Evolutionary conservation across 35 echinoderm and acorn worm genomes (phyloP), one percentile per base, ranked within the genome.

Genomic region (Ophiothrix spiculata): DNA sequence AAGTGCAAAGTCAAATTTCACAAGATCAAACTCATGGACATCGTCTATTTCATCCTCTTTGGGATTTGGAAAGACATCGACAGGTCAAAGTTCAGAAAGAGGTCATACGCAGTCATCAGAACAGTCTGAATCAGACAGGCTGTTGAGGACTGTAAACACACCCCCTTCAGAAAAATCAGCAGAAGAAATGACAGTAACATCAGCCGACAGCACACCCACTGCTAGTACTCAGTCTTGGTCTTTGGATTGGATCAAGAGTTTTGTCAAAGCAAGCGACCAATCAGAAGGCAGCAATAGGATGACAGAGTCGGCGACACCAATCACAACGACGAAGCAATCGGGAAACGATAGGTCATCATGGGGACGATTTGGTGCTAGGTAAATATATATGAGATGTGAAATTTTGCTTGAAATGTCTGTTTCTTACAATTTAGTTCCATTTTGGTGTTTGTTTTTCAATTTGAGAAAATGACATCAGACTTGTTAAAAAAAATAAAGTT

Each of bases 111-210:
- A 83, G 88, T 90, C 88, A 49, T 90, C 88, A 90, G 88, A 84
- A 90, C 88, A 90, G 80, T 75, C 88, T 90, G 81, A 40, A 56
- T 29, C 45, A 35, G 88, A 35, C 38, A 38, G 88, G 88, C 69
- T 90, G 88, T 90, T 83, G 88, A 90, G 81, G 88, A 90, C 88
- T 35, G 88, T 37, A 77, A 84, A 90, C 76, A 78, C 63, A 81
- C 75, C 88, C 88, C 88, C 88, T 90, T 35, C 76, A 31, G 54
- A 84, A 75, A 75, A 84, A 10, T 17, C 28, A 42, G 69, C 81
- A 21, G 35, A 60, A 84, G 54, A 84, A 45, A 35, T 29, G 69
- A 1, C 23, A 31, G 35, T 32, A 3, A 84, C 3, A 15, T 69
- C 60, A n/a, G 25, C 60, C 29, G 60, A 69, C 16, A 69, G 6